Evolutionary conservation across 1,140 invertebrate genomes (phyloP).

Genomic region (Lethrus apterus): DNA sequence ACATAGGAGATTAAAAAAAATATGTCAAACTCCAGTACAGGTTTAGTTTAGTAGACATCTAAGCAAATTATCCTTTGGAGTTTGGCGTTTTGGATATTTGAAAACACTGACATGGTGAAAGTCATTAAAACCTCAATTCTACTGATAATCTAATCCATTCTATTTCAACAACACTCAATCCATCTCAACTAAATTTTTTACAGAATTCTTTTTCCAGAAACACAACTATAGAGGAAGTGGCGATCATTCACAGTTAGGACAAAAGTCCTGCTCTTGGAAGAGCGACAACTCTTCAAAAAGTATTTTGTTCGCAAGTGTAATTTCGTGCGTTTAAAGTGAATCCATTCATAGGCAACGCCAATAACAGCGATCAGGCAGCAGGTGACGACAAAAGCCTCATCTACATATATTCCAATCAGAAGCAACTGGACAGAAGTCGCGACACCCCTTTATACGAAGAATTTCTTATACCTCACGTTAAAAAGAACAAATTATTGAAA

Average conservation of each 20-base stretch:
- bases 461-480: conserved; percentile 16
- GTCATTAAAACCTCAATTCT: too few relatives aligned
- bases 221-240: conserved; percentile 1
- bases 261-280: background rate
- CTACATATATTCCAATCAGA: conserved; percentile 6
- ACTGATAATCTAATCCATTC: too few relatives aligned
- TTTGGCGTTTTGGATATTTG: too few relatives aligned
- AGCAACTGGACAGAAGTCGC: background rate
- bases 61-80: too few relatives aligned
- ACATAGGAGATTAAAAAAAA: too few relatives aligned
- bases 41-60: too few relatives aligned
- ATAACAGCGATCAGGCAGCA: conserved; percentile 3
- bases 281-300: conserved; percentile 8
- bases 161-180: too few relatives aligned
- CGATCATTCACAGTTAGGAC: background rate
- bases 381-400: conserved; percentile 7
- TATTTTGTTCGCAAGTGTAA: too few relatives aligned
- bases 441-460: conserved; percentile 13
- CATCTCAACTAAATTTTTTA: background rate
- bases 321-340: background rate
- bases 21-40: too few relatives aligned
- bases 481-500: conserved; percentile 19
- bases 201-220: conserved; percentile 5
- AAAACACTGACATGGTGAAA: too few relatives aligned
- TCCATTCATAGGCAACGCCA: background rate